Base-by-base conservation (phyloP, 2,888 invertebrate genomes). In the Caenorhabditis zanzibari region DNA sequence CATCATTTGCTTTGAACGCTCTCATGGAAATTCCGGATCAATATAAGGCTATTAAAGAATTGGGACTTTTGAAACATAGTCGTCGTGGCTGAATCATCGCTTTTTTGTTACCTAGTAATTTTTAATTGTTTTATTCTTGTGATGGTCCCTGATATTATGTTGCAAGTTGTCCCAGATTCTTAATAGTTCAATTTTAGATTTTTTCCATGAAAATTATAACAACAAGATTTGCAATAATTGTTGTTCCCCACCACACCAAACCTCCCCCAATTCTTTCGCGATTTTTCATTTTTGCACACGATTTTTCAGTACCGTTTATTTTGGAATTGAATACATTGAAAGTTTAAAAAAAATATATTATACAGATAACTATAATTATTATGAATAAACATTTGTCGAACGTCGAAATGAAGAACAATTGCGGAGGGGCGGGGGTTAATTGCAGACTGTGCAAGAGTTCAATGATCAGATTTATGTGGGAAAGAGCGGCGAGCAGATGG, bases 21-120 rank as follows among this genome's bases (percentile, higher is more conserved):
- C 89, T 94, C 35, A 94, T 94, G 94, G 94, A 94, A 88, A 93
- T 94, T 77, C 94, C 94, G 5, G 88, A 88, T 76, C 88, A 88
- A 59, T 88, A 88, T 76, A 86, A 88, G 68, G 88, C 88, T 12
- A 88, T 88, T 83, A 88, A 88, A 59, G 88, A 89, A 71, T 84
- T 92, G 32, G 92, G 92, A 26, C 88, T 92, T 49, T 76, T 92
- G 77, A 92, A 92, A 84, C 90, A 90, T 76, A 88, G 87, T 52
- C 86, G 91, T 63, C 87, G 92, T 28, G 88, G 88, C 26, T 90
- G 71, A 80, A 56, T 26, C 32, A 22, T 44, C 22, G 7, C 38
- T 58, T 59, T 19, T 28, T 32, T 77, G 77, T 77, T 77, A 77
- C 63, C 61, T 69, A 69, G 71, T 38, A 38, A 38, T 54, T 54